A percentile compares a stretch with the other conserved stretches of the same genome.
These are phyloP conservation scores for Elymnias hypermnestra DNA, from an alignment of 1,140 invertebrate species.

Conservation along the genomic window DNA sequence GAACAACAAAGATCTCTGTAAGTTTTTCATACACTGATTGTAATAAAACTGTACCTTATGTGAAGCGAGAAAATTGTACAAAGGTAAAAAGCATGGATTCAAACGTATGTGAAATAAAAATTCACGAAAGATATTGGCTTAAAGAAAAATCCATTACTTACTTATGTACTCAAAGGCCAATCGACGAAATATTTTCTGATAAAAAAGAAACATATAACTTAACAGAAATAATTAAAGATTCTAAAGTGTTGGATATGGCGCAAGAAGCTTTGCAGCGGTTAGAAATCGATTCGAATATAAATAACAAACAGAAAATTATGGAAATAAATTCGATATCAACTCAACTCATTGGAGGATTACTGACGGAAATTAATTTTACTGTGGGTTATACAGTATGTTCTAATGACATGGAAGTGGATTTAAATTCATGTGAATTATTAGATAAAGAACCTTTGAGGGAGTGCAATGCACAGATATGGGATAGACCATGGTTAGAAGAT, in stretches of 20 bases:
- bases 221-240: slow-evolving; percentile 26
- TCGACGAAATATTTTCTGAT: slow-evolving; percentile 32
- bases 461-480: slow-evolving; percentile 77
- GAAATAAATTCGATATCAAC: slow-evolving; percentile 38
- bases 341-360: slow-evolving; percentile 36
- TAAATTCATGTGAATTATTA: slow-evolving; percentile 33
- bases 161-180: slow-evolving; percentile 30
- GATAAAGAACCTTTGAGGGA: slow-evolving; percentile 39
- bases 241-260: slow-evolving; percentile 33
- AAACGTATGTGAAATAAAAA: slow-evolving; percentile 40
- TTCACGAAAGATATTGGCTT: slow-evolving; percentile 36
- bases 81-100: slow-evolving; percentile 30
- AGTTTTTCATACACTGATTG: slow-evolving; percentile 40
- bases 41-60: slow-evolving; percentile 27
- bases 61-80: slow-evolving; percentile 35
- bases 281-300: slow-evolving; percentile 39
- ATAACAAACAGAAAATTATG: slow-evolving; percentile 45
- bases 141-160: slow-evolving; percentile 35
- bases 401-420: slow-evolving; percentile 24
- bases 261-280: slow-evolving; percentile 40
- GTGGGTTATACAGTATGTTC: slow-evolving; percentile 72
- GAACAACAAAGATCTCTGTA: slow-evolving; percentile 37
- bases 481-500: slow-evolving; percentile 78
- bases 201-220: slow-evolving; percentile 4
- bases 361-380: slow-evolving; percentile 69